Percentiles rank a stretch among this genome's conserved stretches.
phyloP scores from a whole-genome alignment of 2,797 vertebrate genomes.

The Neosilurus hyrtlii region DNA sequence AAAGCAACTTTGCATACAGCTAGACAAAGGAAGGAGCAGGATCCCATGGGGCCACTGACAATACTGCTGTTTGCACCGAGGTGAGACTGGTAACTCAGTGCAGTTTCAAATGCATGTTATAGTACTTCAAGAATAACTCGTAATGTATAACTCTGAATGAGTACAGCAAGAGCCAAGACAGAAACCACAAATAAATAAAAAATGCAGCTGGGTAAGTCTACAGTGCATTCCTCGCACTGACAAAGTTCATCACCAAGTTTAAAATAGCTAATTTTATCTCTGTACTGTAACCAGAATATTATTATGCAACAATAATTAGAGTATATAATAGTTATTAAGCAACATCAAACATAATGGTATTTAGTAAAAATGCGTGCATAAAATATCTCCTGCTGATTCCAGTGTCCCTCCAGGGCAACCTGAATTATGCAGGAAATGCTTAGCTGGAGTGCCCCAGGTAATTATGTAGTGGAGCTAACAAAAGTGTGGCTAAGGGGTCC shows the following conservation, averaged over 20 bases:
- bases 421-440: constrained; percentile 68
- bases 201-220: constrained; percentile 34
- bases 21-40: background rate
- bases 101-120: constrained; percentile 10
- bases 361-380: constrained; percentile 52
- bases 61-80: constrained; percentile 22
- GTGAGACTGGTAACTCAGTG: constrained; percentile 13
- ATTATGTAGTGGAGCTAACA: constrained; percentile 29
- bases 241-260: background rate
- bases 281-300: constrained; percentile 49
- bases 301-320: constrained; percentile 55
- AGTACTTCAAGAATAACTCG: constrained; percentile 8
- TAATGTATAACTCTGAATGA: background rate
- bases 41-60: background rate
- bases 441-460: constrained; percentile 44
- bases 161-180: constrained; percentile 1
- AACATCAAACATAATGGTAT: constrained; percentile 65
- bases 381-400: constrained; percentile 52
- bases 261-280: constrained; percentile 54
- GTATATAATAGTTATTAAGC: constrained; percentile 51
- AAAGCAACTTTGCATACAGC: background rate
- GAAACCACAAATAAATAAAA: background rate
- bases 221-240: background rate
- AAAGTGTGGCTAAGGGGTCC: background rate
- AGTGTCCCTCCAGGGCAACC: constrained; percentile 57